Conservation (phyloP, 2,797 vertebrate genomes). For the Hypotaenidia okinawae region DNA sequence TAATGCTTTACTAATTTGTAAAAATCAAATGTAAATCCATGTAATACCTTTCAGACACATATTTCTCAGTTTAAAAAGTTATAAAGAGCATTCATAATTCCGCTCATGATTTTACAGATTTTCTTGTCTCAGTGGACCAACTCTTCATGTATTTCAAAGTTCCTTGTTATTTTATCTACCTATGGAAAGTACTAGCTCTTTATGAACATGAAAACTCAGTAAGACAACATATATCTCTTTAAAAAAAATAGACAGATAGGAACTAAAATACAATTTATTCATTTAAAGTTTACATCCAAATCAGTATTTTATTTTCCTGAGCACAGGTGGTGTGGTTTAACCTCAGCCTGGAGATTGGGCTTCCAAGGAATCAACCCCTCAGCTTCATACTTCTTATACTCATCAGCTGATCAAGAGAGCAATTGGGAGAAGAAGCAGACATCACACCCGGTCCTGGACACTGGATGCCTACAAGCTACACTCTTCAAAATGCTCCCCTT, state of each 20-base stretch:
- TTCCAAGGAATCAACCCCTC: background rate
- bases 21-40: background rate
- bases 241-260: background rate
- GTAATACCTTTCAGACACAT: background rate
- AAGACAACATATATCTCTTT: slow-evolving; percentile 16
- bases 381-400: background rate
- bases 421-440: background rate
- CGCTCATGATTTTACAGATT: slow-evolving; percentile 16
- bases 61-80: background rate
- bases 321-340: no score
- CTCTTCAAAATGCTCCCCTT: background rate
- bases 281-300: no score
- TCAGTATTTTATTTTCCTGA: no score
- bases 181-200: background rate
- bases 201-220: slow-evolving; percentile 3
- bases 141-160: slow-evolving; percentile 38
- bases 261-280: background rate
- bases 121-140: slow-evolving; percentile 31
- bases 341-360: background rate
- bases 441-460: rapidly evolving
- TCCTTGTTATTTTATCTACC: background rate
- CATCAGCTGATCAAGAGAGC: rapidly evolving
- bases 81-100: background rate
- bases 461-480: background rate
- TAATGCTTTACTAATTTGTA: background rate